Evolutionary conservation across 2,888 invertebrate genomes (phyloP), one percentile per base, ranked within the genome.

Genomic region (Hecatera dysodea): DNA sequence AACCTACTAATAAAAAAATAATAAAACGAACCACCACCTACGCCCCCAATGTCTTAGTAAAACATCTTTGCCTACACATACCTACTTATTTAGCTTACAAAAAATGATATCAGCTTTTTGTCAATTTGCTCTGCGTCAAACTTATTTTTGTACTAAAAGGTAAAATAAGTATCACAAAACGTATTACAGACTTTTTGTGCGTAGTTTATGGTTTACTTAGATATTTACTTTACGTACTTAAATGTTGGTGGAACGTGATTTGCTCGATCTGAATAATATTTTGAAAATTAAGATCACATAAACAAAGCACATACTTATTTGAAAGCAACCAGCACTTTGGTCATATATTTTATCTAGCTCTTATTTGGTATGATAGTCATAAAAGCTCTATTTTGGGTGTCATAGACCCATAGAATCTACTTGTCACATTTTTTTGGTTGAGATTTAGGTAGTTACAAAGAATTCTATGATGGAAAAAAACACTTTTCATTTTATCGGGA

Each of bases 141-240:
- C 61, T 33, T 56, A 71, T 71, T 75, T 69, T 69, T 7, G 5
- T 71, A 36, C 8, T 15, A 8, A 7, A 68, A 15, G 11, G 24
- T 22, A 44, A 56, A 48, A 12, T 50, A 67, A 57, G 19, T 12
- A n/a, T 27, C 22, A 55, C 24, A 33, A 42, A 12, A 50, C 5
- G 15, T 19, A 33, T 69, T 57, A 56, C 9, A 24, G 12, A 57
- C 24, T n/a, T 59, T 69, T 70, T 22, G 15, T 22, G 29, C 39
- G 4, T 48, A 29, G 27, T 56, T 36, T 22, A 19, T 27, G 5
- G 19, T 19, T 53, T n/a, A 24, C 36, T 44, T 4, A 17, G 39
- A 24, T 15, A 9, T 42, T 63, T 15, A 44, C 19, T 5, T 57
- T 29, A 42, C 24, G 42, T 36, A 44, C 22, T 57, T 29, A n/a